Percentiles rank a stretch among this genome's conserved stretches.
Evolutionary conservation across 1,140 invertebrate genomes (phyloP).

Genomic region (Heliconius hermathena): DNA sequence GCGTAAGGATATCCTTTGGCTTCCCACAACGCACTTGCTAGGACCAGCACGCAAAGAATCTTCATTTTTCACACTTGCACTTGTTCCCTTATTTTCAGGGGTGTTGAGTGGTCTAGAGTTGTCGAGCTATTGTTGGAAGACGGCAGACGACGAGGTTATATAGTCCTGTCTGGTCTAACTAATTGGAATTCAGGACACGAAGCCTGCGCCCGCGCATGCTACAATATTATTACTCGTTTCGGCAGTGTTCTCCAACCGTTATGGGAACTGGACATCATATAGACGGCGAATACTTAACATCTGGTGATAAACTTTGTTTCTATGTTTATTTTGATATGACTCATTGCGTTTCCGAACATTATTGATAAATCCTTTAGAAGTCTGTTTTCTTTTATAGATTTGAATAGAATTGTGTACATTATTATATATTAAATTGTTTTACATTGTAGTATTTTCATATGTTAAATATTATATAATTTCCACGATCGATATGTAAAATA

Average conservation of each 20-base stretch:
- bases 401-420: not conserved
- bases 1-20: slow-evolving; percentile 61
- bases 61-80: slow-evolving; percentile 54
- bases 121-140: slow-evolving; percentile 55
- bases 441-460: not conserved
- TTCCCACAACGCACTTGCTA: slow-evolving; percentile 57
- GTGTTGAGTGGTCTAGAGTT: slow-evolving; percentile 56
- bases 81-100: slow-evolving; percentile 50
- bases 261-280: slow-evolving; percentile 65
- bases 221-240: slow-evolving; percentile 62
- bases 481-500: not conserved
- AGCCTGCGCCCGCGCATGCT: slow-evolving; percentile 52
- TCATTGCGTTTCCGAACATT: slow-evolving; percentile 20
- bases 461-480: not conserved
- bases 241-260: slow-evolving; percentile 67
- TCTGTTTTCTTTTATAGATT: no score
- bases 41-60: slow-evolving; percentile 46
- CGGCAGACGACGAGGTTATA: slow-evolving; percentile 58
- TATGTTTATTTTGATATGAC: slow-evolving; percentile 34
- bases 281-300: slow-evolving; percentile 51
- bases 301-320: slow-evolving; percentile 43
- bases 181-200: slow-evolving; percentile 69
- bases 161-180: slow-evolving; percentile 61
- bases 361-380: not conserved
- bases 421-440: not conserved